Evolutionary conservation across 2,797 vertebrate species (phyloP), one percentile per base, ranked within the genome.

Genomic region (Botia almorhae): DNA sequence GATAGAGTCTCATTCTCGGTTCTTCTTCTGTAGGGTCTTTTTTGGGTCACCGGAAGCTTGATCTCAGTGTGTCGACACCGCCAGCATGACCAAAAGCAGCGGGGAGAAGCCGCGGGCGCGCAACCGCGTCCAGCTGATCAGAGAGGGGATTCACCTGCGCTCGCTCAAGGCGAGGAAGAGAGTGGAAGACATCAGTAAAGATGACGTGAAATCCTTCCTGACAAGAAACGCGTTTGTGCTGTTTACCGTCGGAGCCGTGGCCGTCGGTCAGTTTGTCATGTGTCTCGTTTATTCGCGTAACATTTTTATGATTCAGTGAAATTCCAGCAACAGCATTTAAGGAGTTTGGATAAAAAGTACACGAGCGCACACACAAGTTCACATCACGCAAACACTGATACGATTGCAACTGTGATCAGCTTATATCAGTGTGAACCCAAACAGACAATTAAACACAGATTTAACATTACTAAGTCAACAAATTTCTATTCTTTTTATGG

Each of bases 151-250:
- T 70, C 95, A 97, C 83, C 96, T 98, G 86, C 96, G 96, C 84
- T 96, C 96, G 2, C 94, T 97, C 85, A 92, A 95, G 91, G 97
- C 97, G 2, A 98, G 96, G 93, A 96, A 96, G 92, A 97, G 96
- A 93, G 96, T 98, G 78, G 96, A 97, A 85, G 97, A 95, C 90
- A 95, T 99, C 89, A 97, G 95, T 50, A 98, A 96, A 89, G 96
- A 98, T 10, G 96, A 98, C 29, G 89, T 99, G 70, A 96, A 96
- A 88, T 92, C 90, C 86, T 99, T 97, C 90, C 87, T 98, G 61
- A 93, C 93, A 88, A 95, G 93, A 92, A 98, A 99, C 78, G 96
- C 95, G 73, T 99, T 99, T 85, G 98, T 99, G 84, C 93, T 99
- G 63, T 97, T 99, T 81, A 99, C 98, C 0, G 82, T 99, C 3